Base-by-base conservation (phyloP, 2,888 invertebrate species). In the Drosophila peninsularis region DNA sequence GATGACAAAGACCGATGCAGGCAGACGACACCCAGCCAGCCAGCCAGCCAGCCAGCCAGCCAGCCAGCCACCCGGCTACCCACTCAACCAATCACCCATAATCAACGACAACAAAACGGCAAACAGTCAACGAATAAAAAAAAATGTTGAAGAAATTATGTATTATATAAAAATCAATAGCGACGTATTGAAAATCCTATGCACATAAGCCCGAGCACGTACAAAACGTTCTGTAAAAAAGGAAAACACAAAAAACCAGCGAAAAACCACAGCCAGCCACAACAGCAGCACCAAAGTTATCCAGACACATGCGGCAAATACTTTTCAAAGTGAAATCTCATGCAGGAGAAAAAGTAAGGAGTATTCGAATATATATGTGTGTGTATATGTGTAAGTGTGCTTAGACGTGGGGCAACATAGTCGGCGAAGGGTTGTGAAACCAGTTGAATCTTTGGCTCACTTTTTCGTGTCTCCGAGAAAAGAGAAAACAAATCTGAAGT, bases 81-180 rank as follows among this genome's bases (percentile, higher is more conserved):
- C 50, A 54, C 19, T 41, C 54, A 64, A 57, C 67, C 72, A 80
- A 80, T 63, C 71, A 71, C 73, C 69, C 57, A 58, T 71, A 82
- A 63, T 76, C 88, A 53, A 41, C 71, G 71, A 71, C 82, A 61
- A 53, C 64, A 62, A 62, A 62, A 53, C 62, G 62, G 49, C 61
- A 70, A 70, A 60, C 67, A 62, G 39, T 60, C 56, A 52, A 60
- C 44, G 60, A 52, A 49, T n/a, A 30, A 13, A 65, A 53, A 53
- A 30, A 68, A 56, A 54, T 67, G 55, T 66, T 58, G 65, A 68
- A 81, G 69, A 87, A 84, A 87, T 87, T 82, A 82, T 85, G 74
- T 89, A 74, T 89, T 82, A 88, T 89, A 88, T 82, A 80, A 85
- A 85, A 85, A 85, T 85, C 85, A 85, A 85, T 85, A 85, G 89